A percentile compares a stretch with the other conserved stretches of the same genome.
These are phyloP conservation scores for Tympanuchus pallidicinctus DNA, from an alignment of 2,113 vertebrate genomes.

Conservation along the genomic window DNA sequence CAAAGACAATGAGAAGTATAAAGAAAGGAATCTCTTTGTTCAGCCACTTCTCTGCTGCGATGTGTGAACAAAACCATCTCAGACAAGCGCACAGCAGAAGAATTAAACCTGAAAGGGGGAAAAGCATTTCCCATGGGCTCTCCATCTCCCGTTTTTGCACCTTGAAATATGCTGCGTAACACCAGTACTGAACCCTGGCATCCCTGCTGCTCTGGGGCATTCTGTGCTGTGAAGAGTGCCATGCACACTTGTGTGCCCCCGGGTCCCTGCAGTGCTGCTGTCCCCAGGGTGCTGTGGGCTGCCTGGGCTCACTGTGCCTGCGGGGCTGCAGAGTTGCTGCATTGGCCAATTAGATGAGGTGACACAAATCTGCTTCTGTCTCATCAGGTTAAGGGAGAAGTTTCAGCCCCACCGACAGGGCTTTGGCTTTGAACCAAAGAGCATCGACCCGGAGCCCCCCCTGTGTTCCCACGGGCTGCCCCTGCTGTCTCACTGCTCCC, in stretches of 20 bases:
- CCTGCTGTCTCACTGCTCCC: not conserved
- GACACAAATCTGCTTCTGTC: constrained; percentile 50
- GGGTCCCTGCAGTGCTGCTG: not conserved
- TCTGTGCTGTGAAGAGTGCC: fast-evolving
- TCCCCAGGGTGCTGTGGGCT: not conserved
- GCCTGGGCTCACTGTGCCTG: fast-evolving
- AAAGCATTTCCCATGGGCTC: not conserved
- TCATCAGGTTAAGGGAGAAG: not conserved
- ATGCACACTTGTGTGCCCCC: not conserved
- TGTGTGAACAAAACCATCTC: constrained; percentile 18
- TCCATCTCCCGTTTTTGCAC: fast-evolving
- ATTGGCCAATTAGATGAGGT: not conserved
- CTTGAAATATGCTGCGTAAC: fast-evolving
- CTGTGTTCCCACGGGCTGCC: not conserved
- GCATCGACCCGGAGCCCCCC: not conserved
- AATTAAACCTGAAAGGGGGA: constrained; percentile 19
- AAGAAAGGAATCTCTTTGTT: constrained; percentile 31
- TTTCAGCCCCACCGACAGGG: not conserved
- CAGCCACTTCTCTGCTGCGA: constrained; percentile 18
- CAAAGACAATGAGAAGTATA: not conserved
- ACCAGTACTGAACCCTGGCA: fast-evolving
- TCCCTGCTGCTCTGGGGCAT: not conserved
- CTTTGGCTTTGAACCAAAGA: constrained; percentile 31
- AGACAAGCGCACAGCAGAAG: not conserved
- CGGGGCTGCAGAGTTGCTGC: fast-evolving